These are phyloP conservation scores for Pocillopora verrucosa DNA, from an alignment of 64 coral and sea anemone genomes.

Conservation along the genomic window DNA sequence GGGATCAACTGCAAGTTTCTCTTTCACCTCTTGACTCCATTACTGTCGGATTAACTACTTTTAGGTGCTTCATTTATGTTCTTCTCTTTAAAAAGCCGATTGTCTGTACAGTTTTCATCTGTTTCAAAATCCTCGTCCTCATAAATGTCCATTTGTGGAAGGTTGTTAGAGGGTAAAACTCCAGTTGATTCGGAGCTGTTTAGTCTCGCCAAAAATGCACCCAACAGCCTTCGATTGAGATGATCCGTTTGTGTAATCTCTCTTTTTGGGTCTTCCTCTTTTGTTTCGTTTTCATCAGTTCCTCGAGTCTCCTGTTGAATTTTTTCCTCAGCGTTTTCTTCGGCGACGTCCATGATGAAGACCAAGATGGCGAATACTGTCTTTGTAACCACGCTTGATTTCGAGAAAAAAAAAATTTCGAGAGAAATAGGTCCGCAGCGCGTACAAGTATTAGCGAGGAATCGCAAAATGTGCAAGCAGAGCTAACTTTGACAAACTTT, in stretches of 20 bases:
- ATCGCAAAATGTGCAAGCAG: no score
- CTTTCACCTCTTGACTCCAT: no score
- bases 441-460: no score
- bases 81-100: not conserved
- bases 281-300: constrained; percentile 3
- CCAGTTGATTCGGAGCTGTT: constrained; percentile 22
- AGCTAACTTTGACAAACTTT: no score
- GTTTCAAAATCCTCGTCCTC: not conserved
- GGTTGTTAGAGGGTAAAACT: not conserved
- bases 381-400: not conserved
- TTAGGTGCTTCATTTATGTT: not conserved
- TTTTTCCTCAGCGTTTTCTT: not conserved
- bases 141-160: not conserved
- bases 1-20: no score
- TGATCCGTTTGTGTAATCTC: constrained; percentile 70
- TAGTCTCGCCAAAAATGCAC: constrained; percentile 50
- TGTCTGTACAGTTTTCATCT: not conserved
- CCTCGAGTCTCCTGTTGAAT: constrained; percentile 24
- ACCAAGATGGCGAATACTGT: not conserved
- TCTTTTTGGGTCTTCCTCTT: constrained; percentile 13
- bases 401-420: no score
- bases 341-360: not conserved
- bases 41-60: not conserved
- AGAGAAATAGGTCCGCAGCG: no score
- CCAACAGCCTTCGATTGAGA: constrained; percentile 44